phyloP scores from a whole-genome alignment of 2,797 vertebrate genomes.

The Amphiprion clarkii region DNA sequence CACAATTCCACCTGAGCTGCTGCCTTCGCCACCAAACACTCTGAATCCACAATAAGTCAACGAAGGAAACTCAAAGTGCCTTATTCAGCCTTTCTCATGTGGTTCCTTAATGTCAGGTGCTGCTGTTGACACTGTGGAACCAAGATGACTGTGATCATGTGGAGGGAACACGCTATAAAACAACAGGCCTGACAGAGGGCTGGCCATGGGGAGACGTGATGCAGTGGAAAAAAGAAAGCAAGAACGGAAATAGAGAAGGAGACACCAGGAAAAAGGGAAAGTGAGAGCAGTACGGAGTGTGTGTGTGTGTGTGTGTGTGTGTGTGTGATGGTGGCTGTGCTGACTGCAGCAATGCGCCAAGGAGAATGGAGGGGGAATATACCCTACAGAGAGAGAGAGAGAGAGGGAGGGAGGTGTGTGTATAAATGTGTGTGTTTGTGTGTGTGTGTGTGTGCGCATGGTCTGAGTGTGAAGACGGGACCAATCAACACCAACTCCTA shows the following conservation, averaged over 20 bases:
- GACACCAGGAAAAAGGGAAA: conserved; percentile 30
- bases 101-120: not conserved
- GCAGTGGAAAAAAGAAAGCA: conserved; percentile 60
- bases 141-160: conserved; percentile 31
- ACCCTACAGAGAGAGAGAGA: conserved; percentile 78
- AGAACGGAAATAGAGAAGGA: conserved; percentile 24
- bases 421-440: no score
- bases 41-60: no score
- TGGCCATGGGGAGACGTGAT: conserved; percentile 78
- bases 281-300: conserved; percentile 41
- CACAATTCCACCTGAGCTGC: no score
- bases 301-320: conserved; percentile 45
- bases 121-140: conserved; percentile 23
- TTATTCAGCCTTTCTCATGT: no score
- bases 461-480: conserved; percentile 62
- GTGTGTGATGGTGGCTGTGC: conserved; percentile 65
- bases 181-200: conserved; percentile 45
- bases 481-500: conserved; percentile 71
- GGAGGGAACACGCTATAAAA: conserved; percentile 37
- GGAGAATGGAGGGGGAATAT: conserved; percentile 84
- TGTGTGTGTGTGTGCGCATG: conserved; percentile 10
- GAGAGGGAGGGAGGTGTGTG: conserved; percentile 31
- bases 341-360: conserved; percentile 89
- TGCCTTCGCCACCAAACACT: no score
- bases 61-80: no score